These are phyloP conservation scores for Styela plicata DNA, from an alignment of 23 tunicate genomes.

Conservation along the genomic window DNA sequence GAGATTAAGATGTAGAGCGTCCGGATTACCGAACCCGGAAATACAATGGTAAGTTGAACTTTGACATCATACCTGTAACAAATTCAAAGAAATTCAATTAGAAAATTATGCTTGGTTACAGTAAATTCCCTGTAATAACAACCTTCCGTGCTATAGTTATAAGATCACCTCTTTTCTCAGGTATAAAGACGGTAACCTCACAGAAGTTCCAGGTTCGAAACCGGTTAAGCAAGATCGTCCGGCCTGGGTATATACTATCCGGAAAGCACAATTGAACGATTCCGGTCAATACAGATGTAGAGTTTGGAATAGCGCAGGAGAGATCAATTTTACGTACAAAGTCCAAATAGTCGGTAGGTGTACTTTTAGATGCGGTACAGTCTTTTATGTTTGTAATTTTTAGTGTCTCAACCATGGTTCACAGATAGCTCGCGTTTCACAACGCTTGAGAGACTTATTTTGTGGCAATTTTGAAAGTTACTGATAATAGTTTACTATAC, in stretches of 20 bases:
- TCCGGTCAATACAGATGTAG: conserved; percentile 70
- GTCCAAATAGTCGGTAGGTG: conserved; percentile 34
- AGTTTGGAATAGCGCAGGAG: conserved; percentile 74
- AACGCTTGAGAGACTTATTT: no score
- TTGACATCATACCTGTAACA: not conserved
- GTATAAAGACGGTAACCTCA: conserved; percentile 73
- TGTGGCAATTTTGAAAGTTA: no score
- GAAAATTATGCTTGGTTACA: no score
- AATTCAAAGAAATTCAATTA: no score
- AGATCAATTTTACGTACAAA: conserved; percentile 47
- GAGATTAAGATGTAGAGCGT: conserved; percentile 59
- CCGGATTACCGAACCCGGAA: conserved; percentile 56
- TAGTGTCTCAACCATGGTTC: no score
- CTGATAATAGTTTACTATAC: no score
- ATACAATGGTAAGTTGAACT: conserved; percentile 52
- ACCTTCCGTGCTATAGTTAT: no score
- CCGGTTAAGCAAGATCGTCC: conserved; percentile 9
- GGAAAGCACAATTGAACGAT: conserved; percentile 26
- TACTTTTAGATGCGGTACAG: no score
- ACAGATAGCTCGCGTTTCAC: no score
- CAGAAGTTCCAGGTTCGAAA: not conserved
- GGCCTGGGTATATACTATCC: conserved; percentile 47
- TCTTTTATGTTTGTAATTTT: no score
- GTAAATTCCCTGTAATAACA: no score
- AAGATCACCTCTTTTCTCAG: no score